Evolutionary conservation across 2,797 vertebrate species (phyloP).

Genomic region (Malacoraja senta): DNA sequence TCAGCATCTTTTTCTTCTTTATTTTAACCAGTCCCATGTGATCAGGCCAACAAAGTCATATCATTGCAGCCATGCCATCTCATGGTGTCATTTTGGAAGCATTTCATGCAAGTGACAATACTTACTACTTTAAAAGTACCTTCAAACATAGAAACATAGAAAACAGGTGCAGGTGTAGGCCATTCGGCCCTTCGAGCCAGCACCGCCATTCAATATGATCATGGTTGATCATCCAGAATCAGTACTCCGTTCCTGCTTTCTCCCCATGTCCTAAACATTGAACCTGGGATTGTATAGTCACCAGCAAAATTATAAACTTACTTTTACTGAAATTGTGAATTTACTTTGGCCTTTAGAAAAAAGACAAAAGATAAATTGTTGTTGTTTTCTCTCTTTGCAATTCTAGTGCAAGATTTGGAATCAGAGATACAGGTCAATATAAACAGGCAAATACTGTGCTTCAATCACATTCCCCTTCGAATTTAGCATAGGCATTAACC

Average conservation of each 20-base stretch:
- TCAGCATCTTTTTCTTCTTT: neutral
- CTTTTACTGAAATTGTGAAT: neutral
- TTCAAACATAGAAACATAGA: neutral
- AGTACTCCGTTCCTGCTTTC: too few species aligned
- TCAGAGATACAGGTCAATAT: too few species aligned
- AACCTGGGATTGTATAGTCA: neutral
- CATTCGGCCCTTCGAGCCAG: too few species aligned
- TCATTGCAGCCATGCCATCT: neutral
- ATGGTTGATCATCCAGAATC: too few species aligned
- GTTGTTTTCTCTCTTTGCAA: neutral
- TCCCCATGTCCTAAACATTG: neutral
- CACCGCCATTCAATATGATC: too few species aligned
- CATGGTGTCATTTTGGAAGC: neutral
- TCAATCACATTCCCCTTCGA: neutral
- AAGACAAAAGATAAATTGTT: neutral
- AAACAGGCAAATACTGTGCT: neutral
- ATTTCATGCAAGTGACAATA: neutral
- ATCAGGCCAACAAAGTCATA: neutral
- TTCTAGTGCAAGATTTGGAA: neutral
- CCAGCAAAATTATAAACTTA: neutral
- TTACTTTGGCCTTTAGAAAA: neutral
- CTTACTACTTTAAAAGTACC: neutral
- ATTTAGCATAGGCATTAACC: constrained; percentile 15
- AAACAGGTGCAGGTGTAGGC: too few species aligned
- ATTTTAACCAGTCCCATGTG: neutral